Evolutionary conservation across 2,113 vertebrate genomes (phyloP).

Genomic region (Tursiops truncatus): DNA sequence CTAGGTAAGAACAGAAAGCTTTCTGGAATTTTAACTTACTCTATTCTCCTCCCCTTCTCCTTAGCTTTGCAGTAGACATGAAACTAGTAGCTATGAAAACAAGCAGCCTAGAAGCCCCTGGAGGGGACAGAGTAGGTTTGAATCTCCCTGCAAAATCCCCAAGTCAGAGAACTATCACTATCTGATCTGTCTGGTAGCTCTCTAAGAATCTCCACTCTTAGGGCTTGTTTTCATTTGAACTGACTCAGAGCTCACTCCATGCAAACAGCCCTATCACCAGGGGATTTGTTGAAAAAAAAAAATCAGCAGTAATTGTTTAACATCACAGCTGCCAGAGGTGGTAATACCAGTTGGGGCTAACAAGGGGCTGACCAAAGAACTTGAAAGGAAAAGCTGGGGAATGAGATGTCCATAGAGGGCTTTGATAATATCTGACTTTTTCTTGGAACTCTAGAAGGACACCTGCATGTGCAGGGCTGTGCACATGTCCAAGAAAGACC

Average conservation of each 20-base stretch:
- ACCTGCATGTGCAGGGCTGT: not conserved
- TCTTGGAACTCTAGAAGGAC: not conserved
- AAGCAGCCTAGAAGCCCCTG: not conserved
- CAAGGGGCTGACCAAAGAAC: not conserved
- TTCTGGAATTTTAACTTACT: not conserved
- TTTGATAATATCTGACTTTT: not conserved
- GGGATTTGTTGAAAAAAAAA: not conserved
- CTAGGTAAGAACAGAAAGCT: not conserved
- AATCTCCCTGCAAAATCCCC: not conserved
- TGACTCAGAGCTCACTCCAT: not conserved
- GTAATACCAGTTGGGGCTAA: not conserved
- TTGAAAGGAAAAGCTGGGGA: not conserved
- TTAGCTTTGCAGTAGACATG: not conserved
- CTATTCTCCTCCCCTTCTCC: not conserved
- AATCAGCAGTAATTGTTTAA: not conserved
- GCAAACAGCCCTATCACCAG: not conserved
- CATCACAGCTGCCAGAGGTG: not conserved
- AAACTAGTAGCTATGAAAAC: not conserved
- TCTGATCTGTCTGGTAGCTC: not conserved
- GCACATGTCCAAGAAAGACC: not conserved
- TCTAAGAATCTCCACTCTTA: not conserved
- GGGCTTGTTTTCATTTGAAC: slow-evolving; percentile 17
- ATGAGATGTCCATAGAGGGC: not conserved
- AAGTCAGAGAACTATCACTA: not conserved
- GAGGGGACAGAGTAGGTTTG: not conserved